These are phyloP conservation scores for Calephelis virginiensis DNA, from an alignment of 1,140 invertebrate species.

Conservation along the genomic window DNA sequence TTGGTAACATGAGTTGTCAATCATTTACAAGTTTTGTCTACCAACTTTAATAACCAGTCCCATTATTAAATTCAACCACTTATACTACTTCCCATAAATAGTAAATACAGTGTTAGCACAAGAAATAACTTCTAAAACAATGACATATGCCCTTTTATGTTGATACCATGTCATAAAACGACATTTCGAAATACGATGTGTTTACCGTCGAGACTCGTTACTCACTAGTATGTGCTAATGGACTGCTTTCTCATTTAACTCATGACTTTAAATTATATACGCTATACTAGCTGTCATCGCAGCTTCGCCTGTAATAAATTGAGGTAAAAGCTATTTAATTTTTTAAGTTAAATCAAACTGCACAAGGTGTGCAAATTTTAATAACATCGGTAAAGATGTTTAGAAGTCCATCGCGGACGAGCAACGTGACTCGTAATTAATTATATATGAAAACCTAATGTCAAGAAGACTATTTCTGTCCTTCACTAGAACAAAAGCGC, in stretches of 20 bases:
- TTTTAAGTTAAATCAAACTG: too few relatives aligned
- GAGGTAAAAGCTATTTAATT: too few relatives aligned
- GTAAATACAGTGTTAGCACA: conserved; percentile 3
- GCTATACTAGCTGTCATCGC: too few relatives aligned
- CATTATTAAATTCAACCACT: conserved; percentile 4
- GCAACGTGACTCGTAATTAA: too few relatives aligned
- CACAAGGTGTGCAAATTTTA: too few relatives aligned
- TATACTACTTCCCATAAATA: conserved; percentile 4
- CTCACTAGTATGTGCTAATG: conserved; percentile 26
- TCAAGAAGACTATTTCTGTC: too few relatives aligned
- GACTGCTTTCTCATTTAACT: conserved; percentile 6
- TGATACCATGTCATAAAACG: conserved; percentile 13
- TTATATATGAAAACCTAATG: too few relatives aligned
- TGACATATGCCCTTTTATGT: conserved; percentile 8
- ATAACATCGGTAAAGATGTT: too few relatives aligned
- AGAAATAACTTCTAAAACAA: conserved; percentile 12
- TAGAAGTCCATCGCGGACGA: too few relatives aligned
- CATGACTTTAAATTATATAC: background rate
- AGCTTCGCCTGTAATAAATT: too few relatives aligned
- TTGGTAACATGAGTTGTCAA: too few relatives aligned
- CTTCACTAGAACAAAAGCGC: too few relatives aligned
- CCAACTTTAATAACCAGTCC: background rate
- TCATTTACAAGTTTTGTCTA: background rate
- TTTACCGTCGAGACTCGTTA: conserved; percentile 24
- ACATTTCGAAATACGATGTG: conserved; percentile 13